phyloP scores from a whole-genome alignment of 1,140 invertebrate genomes.

The Penaeus japonicus region DNA sequence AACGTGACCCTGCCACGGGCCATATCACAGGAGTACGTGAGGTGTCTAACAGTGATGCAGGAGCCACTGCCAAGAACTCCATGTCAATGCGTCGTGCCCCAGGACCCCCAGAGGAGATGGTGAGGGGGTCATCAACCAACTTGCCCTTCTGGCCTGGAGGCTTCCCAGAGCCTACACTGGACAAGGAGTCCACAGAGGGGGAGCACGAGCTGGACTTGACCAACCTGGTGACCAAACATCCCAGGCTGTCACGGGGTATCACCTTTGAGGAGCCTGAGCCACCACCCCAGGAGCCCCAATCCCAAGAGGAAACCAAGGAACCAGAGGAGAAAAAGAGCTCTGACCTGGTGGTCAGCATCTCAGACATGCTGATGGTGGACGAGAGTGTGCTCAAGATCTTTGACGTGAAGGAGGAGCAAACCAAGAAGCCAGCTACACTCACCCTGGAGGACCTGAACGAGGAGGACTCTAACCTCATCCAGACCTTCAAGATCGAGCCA shows the following conservation, averaged over 20 bases:
- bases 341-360: constrained; percentile 39
- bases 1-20: constrained; percentile 77
- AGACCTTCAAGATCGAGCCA: constrained; percentile 43
- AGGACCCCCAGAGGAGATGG: constrained; percentile 69
- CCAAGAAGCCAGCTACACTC: neutral
- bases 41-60: constrained; percentile 70
- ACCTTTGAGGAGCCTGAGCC: constrained; percentile 61
- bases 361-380: constrained; percentile 53
- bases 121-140: constrained; percentile 76
- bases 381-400: constrained; percentile 53
- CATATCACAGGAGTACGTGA: constrained; percentile 75
- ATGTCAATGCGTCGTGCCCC: constrained; percentile 73
- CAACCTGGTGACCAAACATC: constrained; percentile 48
- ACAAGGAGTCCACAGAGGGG: constrained; percentile 53
- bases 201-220: constrained; percentile 46
- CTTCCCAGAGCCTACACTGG: constrained; percentile 70
- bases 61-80: constrained; percentile 76
- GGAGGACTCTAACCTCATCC: constrained; percentile 51
- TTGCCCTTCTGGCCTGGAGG: constrained; percentile 84
- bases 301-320: constrained; percentile 66
- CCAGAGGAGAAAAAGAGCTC: constrained; percentile 60
- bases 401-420: constrained; percentile 16
- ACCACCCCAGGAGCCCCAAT: constrained; percentile 59
- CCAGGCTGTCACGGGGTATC: constrained; percentile 58
- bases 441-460: constrained; percentile 42